A percentile compares a stretch with the other conserved stretches of the same genome.
These are phyloP conservation scores for Allophyes oxyacanthae DNA, from an alignment of 2,888 invertebrate species.

Conservation along the genomic window DNA sequence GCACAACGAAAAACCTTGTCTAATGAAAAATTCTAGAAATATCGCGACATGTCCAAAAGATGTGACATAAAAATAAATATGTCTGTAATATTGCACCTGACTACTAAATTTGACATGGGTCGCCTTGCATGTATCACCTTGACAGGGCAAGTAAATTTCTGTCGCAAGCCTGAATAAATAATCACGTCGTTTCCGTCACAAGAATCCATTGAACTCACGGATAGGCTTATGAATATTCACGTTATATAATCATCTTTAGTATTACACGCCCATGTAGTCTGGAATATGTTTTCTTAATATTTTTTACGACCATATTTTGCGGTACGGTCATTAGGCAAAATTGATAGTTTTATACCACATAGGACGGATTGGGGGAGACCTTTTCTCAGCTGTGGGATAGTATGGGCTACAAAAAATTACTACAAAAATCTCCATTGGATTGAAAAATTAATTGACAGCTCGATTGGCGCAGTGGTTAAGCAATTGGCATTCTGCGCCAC, in stretches of 20 bases:
- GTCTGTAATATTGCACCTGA: conserved; percentile 83
- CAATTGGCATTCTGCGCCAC: too few species aligned
- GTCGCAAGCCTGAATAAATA: conserved; percentile 82
- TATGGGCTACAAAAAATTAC: too few species aligned
- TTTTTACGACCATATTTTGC: too few species aligned
- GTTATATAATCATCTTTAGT: conserved; percentile 62
- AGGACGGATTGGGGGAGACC: too few species aligned
- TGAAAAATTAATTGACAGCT: too few species aligned
- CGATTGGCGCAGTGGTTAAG: too few species aligned
- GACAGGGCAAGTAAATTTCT: conserved; percentile 84
- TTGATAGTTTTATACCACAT: too few species aligned
- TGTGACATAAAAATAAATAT: conserved; percentile 69
- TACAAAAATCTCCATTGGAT: too few species aligned
- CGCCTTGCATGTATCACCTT: conserved; percentile 84
- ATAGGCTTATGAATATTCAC: conserved; percentile 68
- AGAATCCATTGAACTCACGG: conserved; percentile 68
- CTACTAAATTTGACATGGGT: conserved; percentile 82
- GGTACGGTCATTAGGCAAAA: too few species aligned
- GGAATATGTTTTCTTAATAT: conserved; percentile 25
- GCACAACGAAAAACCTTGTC: conserved; percentile 5
- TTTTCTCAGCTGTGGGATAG: too few species aligned
- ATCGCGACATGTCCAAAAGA: conserved; percentile 55
- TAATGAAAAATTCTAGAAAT: conserved; percentile 47
- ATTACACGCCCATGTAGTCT: conserved; percentile 35
- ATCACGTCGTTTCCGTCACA: conserved; percentile 74